phyloP scores from a whole-genome alignment of 2,113 vertebrate species.

The Xerus inauris region DNA sequence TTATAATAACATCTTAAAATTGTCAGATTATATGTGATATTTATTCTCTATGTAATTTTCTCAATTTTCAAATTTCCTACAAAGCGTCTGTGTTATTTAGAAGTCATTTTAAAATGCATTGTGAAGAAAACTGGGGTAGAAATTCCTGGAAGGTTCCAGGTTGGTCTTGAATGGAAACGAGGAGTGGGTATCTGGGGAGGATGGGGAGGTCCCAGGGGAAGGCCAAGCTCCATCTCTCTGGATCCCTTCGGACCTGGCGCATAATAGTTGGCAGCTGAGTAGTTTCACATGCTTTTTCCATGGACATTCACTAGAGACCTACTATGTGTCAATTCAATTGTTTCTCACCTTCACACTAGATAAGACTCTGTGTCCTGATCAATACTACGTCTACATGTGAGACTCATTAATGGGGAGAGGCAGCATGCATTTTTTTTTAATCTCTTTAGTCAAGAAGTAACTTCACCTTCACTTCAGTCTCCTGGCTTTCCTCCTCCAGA shows the following conservation, averaged over 20 bases:
- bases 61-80: not conserved
- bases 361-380: too few species aligned
- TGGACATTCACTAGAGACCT: rapidly evolving
- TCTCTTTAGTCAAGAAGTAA: not conserved
- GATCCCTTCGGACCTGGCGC: not conserved
- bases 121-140: not conserved
- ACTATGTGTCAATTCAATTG: too few species aligned
- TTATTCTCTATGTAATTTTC: not conserved
- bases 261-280: not conserved
- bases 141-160: rapidly evolving
- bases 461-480: not conserved
- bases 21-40: not conserved
- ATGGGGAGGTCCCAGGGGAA: not conserved
- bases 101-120: not conserved
- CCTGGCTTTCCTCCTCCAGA: not conserved
- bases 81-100: not conserved
- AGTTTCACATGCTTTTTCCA: not conserved
- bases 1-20: not conserved
- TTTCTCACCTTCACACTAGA: not conserved
- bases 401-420: rapidly evolving
- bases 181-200: too few species aligned
- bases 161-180: not conserved
- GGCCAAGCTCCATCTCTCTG: too few species aligned
- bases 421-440: rapidly evolving
- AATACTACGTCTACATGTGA: not conserved